phyloP scores from a whole-genome alignment of 2,797 vertebrate genomes.

The Neoniphon sammara region DNA sequence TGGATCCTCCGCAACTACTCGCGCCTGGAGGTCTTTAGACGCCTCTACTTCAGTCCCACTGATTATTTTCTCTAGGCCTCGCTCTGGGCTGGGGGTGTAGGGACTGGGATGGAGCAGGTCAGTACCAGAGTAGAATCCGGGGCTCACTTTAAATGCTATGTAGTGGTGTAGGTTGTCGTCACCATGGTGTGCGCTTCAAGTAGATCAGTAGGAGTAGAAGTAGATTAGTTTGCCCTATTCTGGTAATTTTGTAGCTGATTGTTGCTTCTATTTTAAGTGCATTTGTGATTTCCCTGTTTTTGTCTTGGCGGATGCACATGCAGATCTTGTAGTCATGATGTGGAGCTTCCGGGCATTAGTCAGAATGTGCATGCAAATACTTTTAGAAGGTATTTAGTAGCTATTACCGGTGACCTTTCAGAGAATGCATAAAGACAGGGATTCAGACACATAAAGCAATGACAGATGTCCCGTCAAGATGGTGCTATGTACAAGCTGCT shows the following conservation, averaged over 20 bases:
- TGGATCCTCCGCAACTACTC: conserved; percentile 92
- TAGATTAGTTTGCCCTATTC: conserved; percentile 16
- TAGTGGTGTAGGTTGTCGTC: conserved; percentile 33
- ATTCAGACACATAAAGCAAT: conserved; percentile 50
- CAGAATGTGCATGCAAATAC: conserved; percentile 44
- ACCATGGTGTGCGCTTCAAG: conserved; percentile 2
- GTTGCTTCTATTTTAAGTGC: neutral
- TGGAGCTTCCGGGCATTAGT: conserved; percentile 34
- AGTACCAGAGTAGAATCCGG: conserved; percentile 65
- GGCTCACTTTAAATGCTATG: conserved; percentile 32
- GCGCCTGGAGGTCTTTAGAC: conserved; percentile 88
- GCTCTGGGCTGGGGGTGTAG: conserved; percentile 41
- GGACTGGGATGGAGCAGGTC: conserved; percentile 74
- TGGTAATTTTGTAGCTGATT: conserved; percentile 19
- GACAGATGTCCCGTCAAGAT: conserved; percentile 69
- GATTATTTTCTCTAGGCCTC: conserved; percentile 90
- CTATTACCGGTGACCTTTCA: conserved; percentile 78
- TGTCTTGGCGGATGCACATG: conserved; percentile 18
- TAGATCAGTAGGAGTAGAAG: conserved; percentile 4
- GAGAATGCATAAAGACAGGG: conserved; percentile 38
- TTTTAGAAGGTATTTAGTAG: conserved; percentile 61
- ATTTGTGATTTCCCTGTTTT: conserved; percentile 14
- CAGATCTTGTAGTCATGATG: conserved; percentile 16
- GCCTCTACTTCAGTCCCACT: conserved; percentile 89
- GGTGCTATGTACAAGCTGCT: conserved; percentile 53